Conservation (phyloP, 2,113 vertebrate species). For the Chamaea fasciata region DNA sequence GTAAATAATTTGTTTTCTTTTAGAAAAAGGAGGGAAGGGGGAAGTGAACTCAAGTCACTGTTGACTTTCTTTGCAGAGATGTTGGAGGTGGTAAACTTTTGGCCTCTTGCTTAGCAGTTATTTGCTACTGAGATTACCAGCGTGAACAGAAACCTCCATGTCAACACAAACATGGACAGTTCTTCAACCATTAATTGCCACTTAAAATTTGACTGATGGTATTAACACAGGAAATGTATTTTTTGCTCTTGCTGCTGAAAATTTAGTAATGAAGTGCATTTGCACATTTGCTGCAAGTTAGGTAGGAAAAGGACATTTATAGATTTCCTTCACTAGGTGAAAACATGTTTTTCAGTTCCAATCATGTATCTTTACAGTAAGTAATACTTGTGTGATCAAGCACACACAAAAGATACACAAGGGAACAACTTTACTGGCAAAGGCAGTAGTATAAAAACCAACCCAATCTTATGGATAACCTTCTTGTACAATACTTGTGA, state of each 20-base stretch:
- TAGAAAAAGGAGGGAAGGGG: not conserved
- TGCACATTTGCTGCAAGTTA: not conserved
- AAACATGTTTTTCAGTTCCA: not conserved
- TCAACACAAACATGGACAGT: not conserved
- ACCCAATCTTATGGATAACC: not conserved
- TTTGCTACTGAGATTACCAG: not conserved
- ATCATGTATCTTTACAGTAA: not conserved
- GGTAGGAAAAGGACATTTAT: not conserved
- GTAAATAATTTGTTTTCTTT: not conserved
- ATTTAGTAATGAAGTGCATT: not conserved
- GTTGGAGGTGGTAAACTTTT: not conserved
- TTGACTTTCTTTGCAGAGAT: not conserved
- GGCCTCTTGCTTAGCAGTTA: not conserved
- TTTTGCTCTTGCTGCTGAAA: not conserved
- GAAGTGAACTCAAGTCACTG: not conserved
- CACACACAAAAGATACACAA: not conserved
- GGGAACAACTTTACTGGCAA: not conserved
- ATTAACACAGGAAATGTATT: not conserved
- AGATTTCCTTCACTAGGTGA: not conserved
- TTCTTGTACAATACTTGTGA: not conserved
- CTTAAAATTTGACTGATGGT: not conserved
- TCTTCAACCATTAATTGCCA: not conserved
- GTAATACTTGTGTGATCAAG: not conserved
- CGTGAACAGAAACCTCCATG: not conserved
- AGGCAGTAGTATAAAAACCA: not conserved